Base-by-base conservation (phyloP, 2,113 vertebrate genomes). In the Entelurus aequoreus region DNA sequence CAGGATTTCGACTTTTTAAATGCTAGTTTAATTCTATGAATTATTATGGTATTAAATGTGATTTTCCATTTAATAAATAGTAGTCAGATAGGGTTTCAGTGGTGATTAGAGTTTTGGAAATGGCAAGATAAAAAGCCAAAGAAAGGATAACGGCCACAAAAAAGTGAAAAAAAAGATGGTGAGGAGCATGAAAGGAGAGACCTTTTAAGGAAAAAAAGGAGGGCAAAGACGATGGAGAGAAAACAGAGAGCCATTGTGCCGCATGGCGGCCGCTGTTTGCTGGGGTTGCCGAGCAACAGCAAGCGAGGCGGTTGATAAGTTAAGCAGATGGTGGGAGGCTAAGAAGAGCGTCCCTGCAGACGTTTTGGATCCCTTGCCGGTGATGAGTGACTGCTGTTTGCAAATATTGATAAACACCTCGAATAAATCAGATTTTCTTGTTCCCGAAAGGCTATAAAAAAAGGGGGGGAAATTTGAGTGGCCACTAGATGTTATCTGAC, bases 261-360 rank as follows among this genome's bases (percentile, higher is more conserved):
- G 72, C 76, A 71, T 68, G 78, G 78, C 75, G 77, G 78, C 74
- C 35, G n/a, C 72, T 84, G 79, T 86, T 87, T 86, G 71, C 80
- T 63, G 66, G 68, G 77, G 82, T 86, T 82, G 63, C 80, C 11
- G 54, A 3, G 78, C 77, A 77, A 87, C 84, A 0, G 54, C 47
- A 5, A 64, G 63, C 68, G 64, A 56, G 59, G 53, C 65, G 42
- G 53, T 71, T 88, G 86, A 88, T 88, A 82, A 84, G 82, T 88
- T 84, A 77, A 82, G 83, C 86, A 88, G 86, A 88, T 87, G 86
- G 83, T 77, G 69, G 66, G 76, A 82, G 79, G 81, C 63, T 14
- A 48, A 57, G 60, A 62, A 68, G 62, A 63, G 42, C 42, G 42
- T 46, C 42, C 42, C 51, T 53, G 51, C 42, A 35, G 14, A 54